Evolutionary conservation across 2,113 vertebrate species (phyloP), one percentile per base, ranked within the genome.

Genomic region (Ascaphus truei): DNA sequence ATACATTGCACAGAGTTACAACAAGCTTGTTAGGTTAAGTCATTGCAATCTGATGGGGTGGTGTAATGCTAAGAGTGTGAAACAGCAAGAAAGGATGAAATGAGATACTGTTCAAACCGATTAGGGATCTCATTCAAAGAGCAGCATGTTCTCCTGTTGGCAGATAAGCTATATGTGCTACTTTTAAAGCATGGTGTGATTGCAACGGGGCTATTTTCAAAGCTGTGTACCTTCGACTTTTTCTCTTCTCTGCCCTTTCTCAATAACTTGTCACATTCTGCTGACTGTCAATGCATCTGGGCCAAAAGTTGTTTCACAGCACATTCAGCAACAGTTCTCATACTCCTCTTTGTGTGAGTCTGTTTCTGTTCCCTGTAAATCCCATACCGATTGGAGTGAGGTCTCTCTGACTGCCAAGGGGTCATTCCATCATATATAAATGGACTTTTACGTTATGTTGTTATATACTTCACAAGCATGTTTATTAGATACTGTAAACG

Each of bases 1-100:
- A 57, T 43, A 25, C 52, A 34, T 48, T 58, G 37, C 51, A 45
- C 16, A 45, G 64, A 12, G 18, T 57, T 67, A 67, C 64, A 57
- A 57, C 27, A 41, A 43, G 55, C 47, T 48, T 39, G 16, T 9
- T 4, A 22, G 23, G 62, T 53, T 65, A 39, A 16, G 48, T 53
- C 62, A 65, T 22, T 37, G 47, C 33, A n/a, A 23, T 20, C 33
- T 43, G 5, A 51, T 37, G 47, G 15, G 11, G 33, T 65, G 62
- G 47, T 29, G 62, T 65, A 65, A 65, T 52, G 47, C 12, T 10
- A n/a, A 5, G 3, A 37, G 9, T 7, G 9, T 7, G 20, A 25
- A 29, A 66, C 37, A 33, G 36, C 6, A 18, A 27, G 22, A n/a
- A 7, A 29, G 31, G 13, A 18, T 12, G 52, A 68, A 25, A 67